Evolutionary conservation across 2,797 vertebrate species (phyloP).

Genomic region (Smutsia gigantea): DNA sequence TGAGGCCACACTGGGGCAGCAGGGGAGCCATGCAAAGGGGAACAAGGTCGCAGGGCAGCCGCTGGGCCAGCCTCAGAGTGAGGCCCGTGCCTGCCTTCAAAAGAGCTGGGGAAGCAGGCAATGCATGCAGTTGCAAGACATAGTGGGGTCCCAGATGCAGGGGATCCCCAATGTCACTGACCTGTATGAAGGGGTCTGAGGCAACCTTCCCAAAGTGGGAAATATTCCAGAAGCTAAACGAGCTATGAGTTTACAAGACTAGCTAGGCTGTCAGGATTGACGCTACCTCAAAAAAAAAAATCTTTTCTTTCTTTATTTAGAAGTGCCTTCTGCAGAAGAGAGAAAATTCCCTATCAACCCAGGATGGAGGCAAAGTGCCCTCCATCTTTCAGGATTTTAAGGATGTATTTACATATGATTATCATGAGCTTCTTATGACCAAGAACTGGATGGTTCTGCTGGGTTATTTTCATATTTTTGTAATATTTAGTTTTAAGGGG

Average conservation of each 20-base stretch:
- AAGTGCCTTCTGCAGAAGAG: background rate
- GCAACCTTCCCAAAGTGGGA: conserved; percentile 64
- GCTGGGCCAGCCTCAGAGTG: conserved; percentile 80
- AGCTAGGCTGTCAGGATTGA: background rate
- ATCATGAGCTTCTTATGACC: conserved; percentile 9
- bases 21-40: conserved; percentile 79
- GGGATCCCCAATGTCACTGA: conserved; percentile 68
- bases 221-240: conserved; percentile 56
- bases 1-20: conserved; percentile 68
- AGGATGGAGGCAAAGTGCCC: background rate
- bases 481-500: conserved; percentile 50
- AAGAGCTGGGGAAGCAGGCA: conserved; percentile 64
- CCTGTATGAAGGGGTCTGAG: conserved; percentile 69
- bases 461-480: conserved; percentile 6
- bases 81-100: conserved; percentile 61
- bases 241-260: conserved; percentile 11
- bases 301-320: background rate
- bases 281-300: background rate
- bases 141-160: conserved; percentile 66
- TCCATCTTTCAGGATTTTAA: conserved; percentile 46
- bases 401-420: background rate
- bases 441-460: conserved; percentile 43
- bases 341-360: conserved; percentile 32
- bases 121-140: conserved; percentile 76
- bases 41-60: conserved; percentile 84